These are phyloP conservation scores for Dicerorhinus sumatrensis DNA, from an alignment of 2,113 vertebrate species.

Conservation along the genomic window DNA sequence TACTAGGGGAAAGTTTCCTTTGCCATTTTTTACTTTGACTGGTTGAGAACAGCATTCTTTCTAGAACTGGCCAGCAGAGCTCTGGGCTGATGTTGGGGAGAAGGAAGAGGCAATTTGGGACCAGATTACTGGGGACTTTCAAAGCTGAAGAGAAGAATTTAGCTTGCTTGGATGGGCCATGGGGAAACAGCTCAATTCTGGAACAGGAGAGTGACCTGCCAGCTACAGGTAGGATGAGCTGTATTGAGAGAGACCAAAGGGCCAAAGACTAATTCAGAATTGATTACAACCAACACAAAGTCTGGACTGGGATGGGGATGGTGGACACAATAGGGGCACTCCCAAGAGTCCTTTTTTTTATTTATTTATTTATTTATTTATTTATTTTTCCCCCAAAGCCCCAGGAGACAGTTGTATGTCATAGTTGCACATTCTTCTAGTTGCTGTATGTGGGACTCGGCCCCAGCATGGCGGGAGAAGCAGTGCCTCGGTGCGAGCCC, in stretches of 20 bases:
- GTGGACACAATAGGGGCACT: background rate
- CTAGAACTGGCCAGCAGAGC: background rate
- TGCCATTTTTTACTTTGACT: background rate
- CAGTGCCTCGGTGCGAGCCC: too few species aligned
- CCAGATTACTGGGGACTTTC: background rate
- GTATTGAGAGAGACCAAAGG: background rate
- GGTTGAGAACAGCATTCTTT: background rate
- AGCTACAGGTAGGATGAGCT: background rate
- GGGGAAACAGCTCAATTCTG: background rate
- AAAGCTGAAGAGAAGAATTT: background rate
- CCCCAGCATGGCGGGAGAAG: too few species aligned
- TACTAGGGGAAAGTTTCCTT: background rate
- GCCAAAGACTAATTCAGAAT: background rate
- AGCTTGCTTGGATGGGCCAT: background rate
- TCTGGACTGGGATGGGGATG: background rate
- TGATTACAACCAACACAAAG: background rate
- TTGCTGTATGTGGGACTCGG: too few species aligned
- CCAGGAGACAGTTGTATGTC: too few species aligned
- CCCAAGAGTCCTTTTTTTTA: background rate
- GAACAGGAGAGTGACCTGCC: background rate
- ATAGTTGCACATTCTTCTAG: too few species aligned
- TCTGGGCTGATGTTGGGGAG: background rate
- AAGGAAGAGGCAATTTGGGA: background rate
- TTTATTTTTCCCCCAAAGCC: too few species aligned
- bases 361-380: too few species aligned